These are phyloP conservation scores for Laticauda laticaudata DNA, from an alignment of 2,113 vertebrate genomes.

Conservation along the genomic window DNA sequence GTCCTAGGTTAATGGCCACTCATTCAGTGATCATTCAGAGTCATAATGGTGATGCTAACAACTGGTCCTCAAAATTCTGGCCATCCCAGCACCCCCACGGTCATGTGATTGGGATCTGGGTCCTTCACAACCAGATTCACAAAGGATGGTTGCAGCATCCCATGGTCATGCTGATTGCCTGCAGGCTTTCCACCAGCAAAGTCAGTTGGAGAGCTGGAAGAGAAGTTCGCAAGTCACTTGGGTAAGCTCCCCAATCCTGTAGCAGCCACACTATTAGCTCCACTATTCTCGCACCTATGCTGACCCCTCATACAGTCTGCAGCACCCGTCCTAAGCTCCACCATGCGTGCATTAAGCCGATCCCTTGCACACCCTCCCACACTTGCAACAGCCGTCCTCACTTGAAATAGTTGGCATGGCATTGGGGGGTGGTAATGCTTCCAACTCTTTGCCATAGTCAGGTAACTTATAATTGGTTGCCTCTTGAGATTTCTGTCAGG, in stretches of 20 bases:
- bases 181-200: not conserved
- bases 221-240: not conserved
- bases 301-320: not conserved
- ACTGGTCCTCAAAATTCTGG: not conserved
- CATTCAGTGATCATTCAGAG: not conserved
- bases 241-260: not conserved
- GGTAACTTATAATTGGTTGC: not conserved
- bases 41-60: not conserved
- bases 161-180: not conserved
- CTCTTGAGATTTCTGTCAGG: not conserved
- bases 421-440: not conserved
- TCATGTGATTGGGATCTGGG: not conserved
- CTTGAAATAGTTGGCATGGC: not conserved
- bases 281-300: not conserved
- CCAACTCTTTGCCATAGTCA: not conserved
- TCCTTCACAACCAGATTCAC: not conserved
- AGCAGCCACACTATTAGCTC: not conserved
- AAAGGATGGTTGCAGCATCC: not conserved
- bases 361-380: not conserved
- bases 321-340: not conserved
- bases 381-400: not conserved
- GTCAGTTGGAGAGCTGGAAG: not conserved
- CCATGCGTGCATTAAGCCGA: not conserved
- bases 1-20: not conserved
- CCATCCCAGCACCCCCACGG: not conserved